Percentiles rank a stretch among this genome's conserved stretches.
These are phyloP conservation scores for Drosophila differens DNA, from an alignment of 2,888 invertebrate genomes.

Conservation along the genomic window DNA sequence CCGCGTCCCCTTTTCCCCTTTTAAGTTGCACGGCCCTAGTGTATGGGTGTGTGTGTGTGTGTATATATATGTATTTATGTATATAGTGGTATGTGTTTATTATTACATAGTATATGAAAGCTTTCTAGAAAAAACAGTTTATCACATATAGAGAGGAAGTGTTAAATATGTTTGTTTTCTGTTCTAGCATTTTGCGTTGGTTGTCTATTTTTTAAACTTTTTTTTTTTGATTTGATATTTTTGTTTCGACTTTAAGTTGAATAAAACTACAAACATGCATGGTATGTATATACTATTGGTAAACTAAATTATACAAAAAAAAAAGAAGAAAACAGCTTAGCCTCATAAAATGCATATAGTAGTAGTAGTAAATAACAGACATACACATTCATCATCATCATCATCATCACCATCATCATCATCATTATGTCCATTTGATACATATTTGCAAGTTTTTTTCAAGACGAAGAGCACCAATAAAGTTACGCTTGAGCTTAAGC, in stretches of 20 bases:
- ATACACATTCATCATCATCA: conserved; percentile 8
- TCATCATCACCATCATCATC: background rate
- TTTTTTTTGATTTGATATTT: conserved; percentile 11
- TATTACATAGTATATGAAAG: conserved; percentile 67
- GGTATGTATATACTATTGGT: conserved; percentile 37
- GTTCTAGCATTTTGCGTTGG: conserved; percentile 16
- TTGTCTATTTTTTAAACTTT: conserved; percentile 10
- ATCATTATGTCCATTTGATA: conserved; percentile 15
- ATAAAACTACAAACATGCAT: conserved; percentile 39
- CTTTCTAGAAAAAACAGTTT: conserved; percentile 79
- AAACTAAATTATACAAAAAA: conserved; percentile 22
- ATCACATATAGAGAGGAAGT: conserved; percentile 82
- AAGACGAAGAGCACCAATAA: conserved; percentile 69
- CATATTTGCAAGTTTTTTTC: conserved; percentile 40
- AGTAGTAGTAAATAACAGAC: conserved; percentile 40
- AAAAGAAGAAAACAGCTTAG: conserved; percentile 48
- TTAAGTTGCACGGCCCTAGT: conserved; percentile 51
- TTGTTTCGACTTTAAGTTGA: conserved; percentile 32
- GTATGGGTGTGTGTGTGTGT: conserved; percentile 22
- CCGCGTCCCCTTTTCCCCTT: conserved; percentile 38
- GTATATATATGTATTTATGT: conserved; percentile 17
- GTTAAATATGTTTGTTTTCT: conserved; percentile 69
- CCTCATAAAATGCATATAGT: conserved; percentile 61
- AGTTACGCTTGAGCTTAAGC: conserved; percentile 70
- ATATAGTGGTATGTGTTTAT: conserved; percentile 31